These are phyloP conservation scores for Glyphotaelius pellucidus DNA, from an alignment of 2,888 invertebrate species.

Conservation along the genomic window DNA sequence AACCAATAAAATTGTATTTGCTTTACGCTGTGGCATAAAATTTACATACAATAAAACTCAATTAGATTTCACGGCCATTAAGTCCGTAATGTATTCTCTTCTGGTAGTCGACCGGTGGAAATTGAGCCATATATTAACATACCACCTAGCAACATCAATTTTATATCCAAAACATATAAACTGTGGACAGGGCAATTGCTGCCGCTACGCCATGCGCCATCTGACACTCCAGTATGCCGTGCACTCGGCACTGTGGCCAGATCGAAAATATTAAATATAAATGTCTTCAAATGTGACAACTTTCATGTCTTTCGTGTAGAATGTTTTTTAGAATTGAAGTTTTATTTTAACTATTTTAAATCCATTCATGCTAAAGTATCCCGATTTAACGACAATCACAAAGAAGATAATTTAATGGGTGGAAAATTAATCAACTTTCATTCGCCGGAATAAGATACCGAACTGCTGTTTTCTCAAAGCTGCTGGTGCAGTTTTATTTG, in stretches of 20 bases:
- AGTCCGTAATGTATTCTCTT: slow-evolving; percentile 63
- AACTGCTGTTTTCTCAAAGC: too few relatives aligned
- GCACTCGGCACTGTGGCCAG: background rate
- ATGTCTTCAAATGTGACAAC: background rate
- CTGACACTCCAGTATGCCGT: background rate
- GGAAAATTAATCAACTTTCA: background rate
- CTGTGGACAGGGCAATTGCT: background rate
- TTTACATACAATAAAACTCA: slow-evolving; percentile 67
- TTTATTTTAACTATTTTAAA: background rate
- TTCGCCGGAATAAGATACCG: background rate
- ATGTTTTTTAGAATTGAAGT: background rate
- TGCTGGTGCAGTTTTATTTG: too few relatives aligned
- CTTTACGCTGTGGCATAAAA: slow-evolving; percentile 56
- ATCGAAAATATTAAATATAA: background rate
- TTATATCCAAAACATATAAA: background rate
- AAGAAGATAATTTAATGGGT: background rate
- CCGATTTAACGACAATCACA: background rate
- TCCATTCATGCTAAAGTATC: background rate
- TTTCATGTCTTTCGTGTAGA: background rate
- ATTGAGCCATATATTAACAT: slow-evolving; percentile 61
- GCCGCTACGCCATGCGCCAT: background rate
- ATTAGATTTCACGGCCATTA: slow-evolving; percentile 66
- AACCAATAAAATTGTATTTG: slow-evolving; percentile 64
- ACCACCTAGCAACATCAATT: slow-evolving; percentile 49
- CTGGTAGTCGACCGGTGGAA: slow-evolving; percentile 54